These are phyloP conservation scores for Verasper variegatus DNA, from an alignment of 2,113 vertebrate genomes.

Conservation along the genomic window DNA sequence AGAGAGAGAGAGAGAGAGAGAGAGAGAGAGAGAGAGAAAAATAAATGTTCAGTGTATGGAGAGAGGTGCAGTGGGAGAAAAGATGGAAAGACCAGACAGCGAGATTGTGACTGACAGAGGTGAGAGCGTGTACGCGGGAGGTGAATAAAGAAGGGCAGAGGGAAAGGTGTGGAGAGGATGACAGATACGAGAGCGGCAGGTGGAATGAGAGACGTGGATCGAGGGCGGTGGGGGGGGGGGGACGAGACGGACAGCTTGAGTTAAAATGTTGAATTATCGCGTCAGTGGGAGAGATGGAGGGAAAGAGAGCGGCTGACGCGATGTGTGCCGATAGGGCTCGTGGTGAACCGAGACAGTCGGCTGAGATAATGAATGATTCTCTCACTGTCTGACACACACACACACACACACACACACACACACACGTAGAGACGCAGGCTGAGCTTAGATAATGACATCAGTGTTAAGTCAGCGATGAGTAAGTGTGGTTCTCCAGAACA, in stretches of 20 bases:
- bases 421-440: conserved; percentile 21
- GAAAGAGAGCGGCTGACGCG: conserved; percentile 33
- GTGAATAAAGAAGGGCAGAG: conserved; percentile 16
- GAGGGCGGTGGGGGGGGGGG: conserved; percentile 1
- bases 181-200: conserved; percentile 44
- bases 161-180: conserved; percentile 35
- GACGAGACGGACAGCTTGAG: conserved; percentile 16
- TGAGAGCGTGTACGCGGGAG: conserved; percentile 3
- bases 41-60: not conserved
- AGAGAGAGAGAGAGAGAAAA: not conserved
- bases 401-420: conserved; percentile 2
- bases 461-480: conserved; percentile 70
- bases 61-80: not conserved
- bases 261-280: conserved; percentile 65
- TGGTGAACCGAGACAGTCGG: conserved; percentile 31
- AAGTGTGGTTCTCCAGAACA: conserved; percentile 49
- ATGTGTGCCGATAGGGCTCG: conserved; percentile 29
- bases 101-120: conserved; percentile 34
- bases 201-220: conserved; percentile 15
- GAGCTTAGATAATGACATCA: conserved; percentile 72
- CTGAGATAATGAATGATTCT: conserved; percentile 57
- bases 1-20: not conserved
- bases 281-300: conserved; percentile 38
- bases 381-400: conserved; percentile 10
- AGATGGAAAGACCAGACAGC: not conserved